Evolutionary conservation across 1,140 invertebrate genomes (phyloP).

Genomic region (Dreissena polymorpha): DNA sequence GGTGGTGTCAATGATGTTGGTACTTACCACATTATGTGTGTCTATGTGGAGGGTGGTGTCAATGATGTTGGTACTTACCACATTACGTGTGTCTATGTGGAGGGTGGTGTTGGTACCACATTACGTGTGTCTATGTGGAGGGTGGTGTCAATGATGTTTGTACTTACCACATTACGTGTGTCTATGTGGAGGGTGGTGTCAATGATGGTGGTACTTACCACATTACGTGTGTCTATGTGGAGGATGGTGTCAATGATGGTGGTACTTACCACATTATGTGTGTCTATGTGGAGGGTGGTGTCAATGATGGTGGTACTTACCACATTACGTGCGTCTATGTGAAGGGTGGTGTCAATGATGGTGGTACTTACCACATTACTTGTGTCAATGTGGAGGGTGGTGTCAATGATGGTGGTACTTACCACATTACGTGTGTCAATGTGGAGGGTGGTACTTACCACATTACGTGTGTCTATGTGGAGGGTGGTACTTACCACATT

Average conservation of each 20-base stretch:
- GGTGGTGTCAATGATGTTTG: no score
- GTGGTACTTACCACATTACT: conserved; percentile 76
- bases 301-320: no score
- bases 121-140: conserved; percentile 75
- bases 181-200: conserved; percentile 72
- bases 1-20: no score
- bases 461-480: conserved; percentile 74
- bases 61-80: no score
- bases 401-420: no score
- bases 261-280: conserved; percentile 76
- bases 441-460: conserved; percentile 73
- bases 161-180: conserved; percentile 75
- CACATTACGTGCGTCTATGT: conserved; percentile 75
- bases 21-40: conserved; percentile 75
- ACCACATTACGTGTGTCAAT: conserved; percentile 77
- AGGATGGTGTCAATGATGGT: no score
- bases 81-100: conserved; percentile 74
- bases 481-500: conserved; percentile 76
- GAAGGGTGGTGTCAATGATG: conserved; percentile 69
- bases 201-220: no score
- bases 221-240: conserved; percentile 74
- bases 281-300: conserved; percentile 72
- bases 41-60: conserved; percentile 72
- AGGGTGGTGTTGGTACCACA: conserved; percentile 73
- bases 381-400: conserved; percentile 73